phyloP scores from a whole-genome alignment of 1,140 invertebrate species.

The Asbolus verrucosus region DNA sequence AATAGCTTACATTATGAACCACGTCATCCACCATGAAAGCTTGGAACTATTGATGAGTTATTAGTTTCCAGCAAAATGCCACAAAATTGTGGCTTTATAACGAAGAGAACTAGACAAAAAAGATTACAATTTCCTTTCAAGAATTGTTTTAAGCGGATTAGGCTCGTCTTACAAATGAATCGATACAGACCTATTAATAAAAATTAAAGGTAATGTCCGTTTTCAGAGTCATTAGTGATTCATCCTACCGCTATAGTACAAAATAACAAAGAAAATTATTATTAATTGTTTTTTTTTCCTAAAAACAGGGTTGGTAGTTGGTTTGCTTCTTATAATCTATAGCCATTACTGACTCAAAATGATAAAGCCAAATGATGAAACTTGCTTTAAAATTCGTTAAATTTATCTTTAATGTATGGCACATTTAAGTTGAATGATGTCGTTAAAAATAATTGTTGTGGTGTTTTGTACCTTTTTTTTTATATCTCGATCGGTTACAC shows the following conservation, averaged over 20 bases:
- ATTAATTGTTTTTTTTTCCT: constrained; percentile 7
- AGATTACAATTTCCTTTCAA: too few relatives aligned
- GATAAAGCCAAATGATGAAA: not conserved
- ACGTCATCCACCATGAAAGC: too few relatives aligned
- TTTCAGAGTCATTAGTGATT: not conserved
- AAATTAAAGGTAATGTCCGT: not conserved
- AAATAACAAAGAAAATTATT: constrained; percentile 9
- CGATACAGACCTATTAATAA: not conserved
- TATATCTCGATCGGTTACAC: not conserved
- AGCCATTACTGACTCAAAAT: too few relatives aligned
- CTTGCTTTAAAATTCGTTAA: constrained; percentile 4
- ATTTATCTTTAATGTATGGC: constrained; percentile 15
- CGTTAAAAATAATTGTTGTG: constrained; percentile 35
- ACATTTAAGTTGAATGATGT: constrained; percentile 10
- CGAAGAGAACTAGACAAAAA: too few relatives aligned
- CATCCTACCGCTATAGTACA: not conserved
- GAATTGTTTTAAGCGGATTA: too few relatives aligned
- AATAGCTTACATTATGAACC: too few relatives aligned
- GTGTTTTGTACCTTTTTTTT: constrained; percentile 7
- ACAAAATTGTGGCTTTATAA: not conserved
- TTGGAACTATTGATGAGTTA: not conserved
- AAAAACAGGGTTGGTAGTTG: too few relatives aligned
- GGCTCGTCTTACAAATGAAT: not conserved
- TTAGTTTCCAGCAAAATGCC: constrained; percentile 1
- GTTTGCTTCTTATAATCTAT: too few relatives aligned